These are phyloP conservation scores for Cardiocondyla obscurior DNA, from an alignment of 1,140 invertebrate genomes.

Conservation along the genomic window DNA sequence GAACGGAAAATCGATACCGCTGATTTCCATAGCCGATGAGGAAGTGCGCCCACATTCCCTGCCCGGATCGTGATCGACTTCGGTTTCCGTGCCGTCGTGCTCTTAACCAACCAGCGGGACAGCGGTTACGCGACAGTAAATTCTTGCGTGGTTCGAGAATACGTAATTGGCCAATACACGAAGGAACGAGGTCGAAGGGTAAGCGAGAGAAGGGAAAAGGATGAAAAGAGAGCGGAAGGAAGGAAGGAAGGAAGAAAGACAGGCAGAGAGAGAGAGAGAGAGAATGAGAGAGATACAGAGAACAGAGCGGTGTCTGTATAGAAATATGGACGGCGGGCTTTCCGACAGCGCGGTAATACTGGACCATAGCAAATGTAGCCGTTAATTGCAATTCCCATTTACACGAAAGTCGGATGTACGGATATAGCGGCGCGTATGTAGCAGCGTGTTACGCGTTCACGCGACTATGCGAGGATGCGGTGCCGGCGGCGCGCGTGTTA, in stretches of 20 bases:
- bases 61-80: conserved; percentile 38
- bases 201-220: not conserved
- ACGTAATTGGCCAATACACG: conserved; percentile 40
- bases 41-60: not conserved
- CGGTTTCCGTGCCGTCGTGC: conserved; percentile 36
- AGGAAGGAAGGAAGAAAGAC: not conserved
- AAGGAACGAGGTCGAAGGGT: not conserved
- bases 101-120: conserved; percentile 27
- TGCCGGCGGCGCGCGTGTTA: not conserved
- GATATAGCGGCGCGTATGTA: conserved; percentile 25
- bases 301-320: no score
- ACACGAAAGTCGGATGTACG: conserved; percentile 54
- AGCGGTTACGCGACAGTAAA: conserved; percentile 45
- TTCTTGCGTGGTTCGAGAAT: conserved; percentile 49
- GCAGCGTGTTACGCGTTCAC: conserved; percentile 12
- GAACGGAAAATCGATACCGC: conserved; percentile 48
- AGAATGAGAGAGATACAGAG: not conserved
- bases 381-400: conserved; percentile 61
- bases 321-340: conserved; percentile 33
- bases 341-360: conserved; percentile 23
- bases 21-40: conserved; percentile 38
- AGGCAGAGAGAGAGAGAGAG: not conserved
- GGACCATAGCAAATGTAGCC: conserved; percentile 54
- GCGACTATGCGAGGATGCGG: not conserved
- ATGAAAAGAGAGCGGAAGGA: not conserved